Base-by-base conservation (phyloP, 1,140 invertebrate species). In the Lepidurus apus region DNA sequence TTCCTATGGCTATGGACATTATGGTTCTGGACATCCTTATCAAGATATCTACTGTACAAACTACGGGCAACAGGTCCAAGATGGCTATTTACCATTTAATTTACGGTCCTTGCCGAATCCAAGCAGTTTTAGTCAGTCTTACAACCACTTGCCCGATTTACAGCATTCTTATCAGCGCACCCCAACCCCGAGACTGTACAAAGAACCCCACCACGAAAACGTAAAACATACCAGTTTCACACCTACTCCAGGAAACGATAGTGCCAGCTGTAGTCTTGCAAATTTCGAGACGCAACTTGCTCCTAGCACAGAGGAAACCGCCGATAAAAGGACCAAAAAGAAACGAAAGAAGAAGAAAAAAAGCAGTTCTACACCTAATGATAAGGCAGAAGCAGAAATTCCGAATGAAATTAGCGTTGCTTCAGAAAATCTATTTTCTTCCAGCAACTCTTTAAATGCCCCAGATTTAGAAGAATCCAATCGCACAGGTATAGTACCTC, bases 51-150 rank as follows among this genome's bases (percentile, higher is more conserved):
- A 17, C 3, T 1, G 17, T 21, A 65, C 17, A 7, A 65, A 17
- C 53, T 65, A 65, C 53, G 53, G 53, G 6, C 53, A 65, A 7
- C 53, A 65, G n/a, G 21, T 65, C 17, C 53, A 65, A 65, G 53
- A 65, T 1, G 53, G 53, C 53, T 65, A 65, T 65, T 65, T 65
- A 65, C 53, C 53, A 17, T 65, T 65, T 65, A 13, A 65, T 65
- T 9, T 65, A 65, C 53, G 21, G 21, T 65, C 53, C 13, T 13
- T 65, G 53, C 53, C n/a, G 17, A 65, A 65, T 17, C 53, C 53
- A 65, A 65, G 21, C 53, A 65, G 53, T 17, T 65, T n/a, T 17
- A 17, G 9, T 17, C 53, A 4, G 53, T 65, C n/a, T 21, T 65
- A 7, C 13, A 65, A 65, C 21, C 17, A 17, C 17, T 1, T 17